Percentiles rank a stretch among this genome's conserved stretches.
phyloP scores from a whole-genome alignment of 2,888 invertebrate genomes.

The Mellilla xanthometata region DNA sequence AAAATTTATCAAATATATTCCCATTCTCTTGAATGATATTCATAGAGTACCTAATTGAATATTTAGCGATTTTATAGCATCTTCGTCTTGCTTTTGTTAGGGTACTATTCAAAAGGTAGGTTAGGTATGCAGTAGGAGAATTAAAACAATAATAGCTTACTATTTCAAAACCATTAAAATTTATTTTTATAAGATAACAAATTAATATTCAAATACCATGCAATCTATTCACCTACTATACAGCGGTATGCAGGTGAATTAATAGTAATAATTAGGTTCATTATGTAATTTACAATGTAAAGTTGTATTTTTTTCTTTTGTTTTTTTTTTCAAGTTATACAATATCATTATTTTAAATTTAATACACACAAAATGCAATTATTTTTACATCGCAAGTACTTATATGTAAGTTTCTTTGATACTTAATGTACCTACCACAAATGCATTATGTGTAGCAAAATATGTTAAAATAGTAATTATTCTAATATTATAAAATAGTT shows the following conservation, averaged over 20 bases:
- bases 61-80: no score
- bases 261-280: no score
- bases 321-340: no score
- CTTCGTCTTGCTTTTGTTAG: no score
- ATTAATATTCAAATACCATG: constrained; percentile 30
- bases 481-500: constrained; percentile 10
- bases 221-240: constrained; percentile 21
- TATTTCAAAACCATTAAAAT: constrained; percentile 20
- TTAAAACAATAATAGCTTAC: not conserved
- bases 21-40: no score
- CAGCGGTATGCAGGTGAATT: not conserved
- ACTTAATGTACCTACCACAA: constrained; percentile 9
- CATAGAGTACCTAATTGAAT: no score
- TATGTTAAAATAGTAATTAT: not conserved
- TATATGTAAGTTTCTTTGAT: constrained; percentile 3
- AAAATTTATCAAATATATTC: no score
- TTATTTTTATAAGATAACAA: constrained; percentile 4
- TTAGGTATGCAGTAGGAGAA: no score
- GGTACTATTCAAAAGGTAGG: no score
- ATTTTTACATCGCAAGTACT: constrained; percentile 4
- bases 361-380: constrained; percentile 11
- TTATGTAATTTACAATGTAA: no score
- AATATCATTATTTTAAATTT: constrained; percentile 6
- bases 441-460: no score
- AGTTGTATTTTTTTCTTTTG: no score